Evolutionary conservation across 2,888 invertebrate genomes (phyloP), one percentile per base, ranked within the genome.

Genomic region (Eilema griseolum): DNA sequence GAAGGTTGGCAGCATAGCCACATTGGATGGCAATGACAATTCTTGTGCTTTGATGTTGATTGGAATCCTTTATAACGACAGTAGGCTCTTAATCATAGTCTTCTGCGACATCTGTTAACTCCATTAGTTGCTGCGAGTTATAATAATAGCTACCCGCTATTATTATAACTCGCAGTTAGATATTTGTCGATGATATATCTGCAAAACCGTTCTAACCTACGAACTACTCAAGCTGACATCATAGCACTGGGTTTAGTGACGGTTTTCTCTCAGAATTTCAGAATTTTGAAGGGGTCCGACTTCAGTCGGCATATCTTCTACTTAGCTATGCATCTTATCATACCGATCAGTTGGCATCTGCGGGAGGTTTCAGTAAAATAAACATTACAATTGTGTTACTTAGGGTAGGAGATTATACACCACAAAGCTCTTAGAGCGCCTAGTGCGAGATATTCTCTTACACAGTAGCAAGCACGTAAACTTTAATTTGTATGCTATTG

Each of bases 61-160:
- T 62, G n/a, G 8, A 66, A 57, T 14, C 23, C 31, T 60, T 69
- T 65, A 33, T 28, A 37, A 41, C 57, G 59, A 46, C 10, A 61
- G 23, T 24, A 41, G 14, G 14, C 24, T 65, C 23, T 56, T 24
- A 52, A 67, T 60, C 26, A 31, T 12, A 23, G 67, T 23, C 23
- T 61, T 52, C n/a, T n/a, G 52, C n/a, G 12, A 12, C 46, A 23
- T 60, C 41, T 61, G 7, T 57, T 56, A 65, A 28, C 60, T 20
- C 31, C 60, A 60, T 60, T 26, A 11, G 26, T 26, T 28, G 26
- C 0, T 16, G 16, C n/a, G n/a, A n/a, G n/a, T n/a, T n/a, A n/a
- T n/a, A n/a, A n/a, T n/a, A n/a, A n/a, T n/a, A n/a, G n/a, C n/a
- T n/a, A n/a, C n/a, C n/a, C n/a, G 16, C 59, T 52, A 52, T 52